Conservation (phyloP, 2,888 invertebrate species). For the Standfussiana lucernea region DNA sequence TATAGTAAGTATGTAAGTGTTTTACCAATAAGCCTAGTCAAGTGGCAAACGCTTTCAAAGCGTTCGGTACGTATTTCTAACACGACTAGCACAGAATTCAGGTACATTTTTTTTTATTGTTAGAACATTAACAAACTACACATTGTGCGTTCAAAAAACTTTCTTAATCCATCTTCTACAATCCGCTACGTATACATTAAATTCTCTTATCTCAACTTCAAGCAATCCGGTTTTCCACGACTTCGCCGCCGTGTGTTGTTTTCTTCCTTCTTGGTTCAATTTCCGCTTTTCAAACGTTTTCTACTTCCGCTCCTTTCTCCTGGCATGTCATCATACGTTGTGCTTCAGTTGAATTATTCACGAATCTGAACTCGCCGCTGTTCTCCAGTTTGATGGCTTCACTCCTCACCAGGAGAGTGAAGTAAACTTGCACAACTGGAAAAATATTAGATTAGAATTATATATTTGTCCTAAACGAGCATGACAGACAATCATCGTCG, state of each 20-base stretch:
- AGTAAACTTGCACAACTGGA: slow-evolving; percentile 59
- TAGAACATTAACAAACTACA: neutral
- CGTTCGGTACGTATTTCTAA: neutral
- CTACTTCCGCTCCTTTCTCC: neutral
- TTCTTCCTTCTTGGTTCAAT: neutral
- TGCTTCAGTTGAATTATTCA: slow-evolving; percentile 50
- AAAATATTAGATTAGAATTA: no score
- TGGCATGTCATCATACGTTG: slow-evolving; percentile 32
- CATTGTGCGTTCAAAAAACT: neutral
- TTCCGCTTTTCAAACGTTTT: slow-evolving; percentile 2
- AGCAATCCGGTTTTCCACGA: neutral
- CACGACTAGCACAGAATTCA: neutral
- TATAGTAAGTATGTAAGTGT: neutral
- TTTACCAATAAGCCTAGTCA: neutral
- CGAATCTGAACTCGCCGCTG: slow-evolving; percentile 36
- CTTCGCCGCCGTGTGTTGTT: neutral
- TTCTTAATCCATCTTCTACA: neutral
- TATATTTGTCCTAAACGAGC: neutral
- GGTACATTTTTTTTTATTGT: neutral
- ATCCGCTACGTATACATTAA: neutral
- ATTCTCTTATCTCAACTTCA: neutral
- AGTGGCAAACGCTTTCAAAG: neutral
- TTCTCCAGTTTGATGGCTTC: slow-evolving; percentile 55
- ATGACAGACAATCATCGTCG: neutral
- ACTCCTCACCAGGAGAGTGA: slow-evolving; percentile 58